These are phyloP conservation scores for Oxyura jamaicensis DNA, from an alignment of 2,113 vertebrate genomes.

Conservation along the genomic window DNA sequence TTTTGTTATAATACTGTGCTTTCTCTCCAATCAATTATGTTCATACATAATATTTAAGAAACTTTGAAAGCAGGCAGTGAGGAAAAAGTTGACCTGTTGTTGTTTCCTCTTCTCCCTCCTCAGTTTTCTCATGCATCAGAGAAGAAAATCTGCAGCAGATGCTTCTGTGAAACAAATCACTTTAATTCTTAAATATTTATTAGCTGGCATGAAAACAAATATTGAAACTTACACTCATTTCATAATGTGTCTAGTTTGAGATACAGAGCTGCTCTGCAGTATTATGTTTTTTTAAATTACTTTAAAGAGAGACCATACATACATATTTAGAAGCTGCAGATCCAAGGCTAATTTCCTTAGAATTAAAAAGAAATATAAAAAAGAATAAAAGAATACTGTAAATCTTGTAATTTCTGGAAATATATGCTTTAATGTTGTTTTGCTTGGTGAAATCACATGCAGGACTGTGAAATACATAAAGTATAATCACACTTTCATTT, in stretches of 20 bases:
- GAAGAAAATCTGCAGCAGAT: background rate
- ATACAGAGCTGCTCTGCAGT: background rate
- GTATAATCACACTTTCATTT: background rate
- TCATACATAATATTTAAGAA: background rate
- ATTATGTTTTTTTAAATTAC: background rate
- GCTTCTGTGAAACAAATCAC: background rate
- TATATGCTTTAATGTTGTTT: background rate
- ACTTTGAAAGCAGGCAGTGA: background rate
- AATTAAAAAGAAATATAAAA: background rate
- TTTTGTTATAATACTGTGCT: background rate
- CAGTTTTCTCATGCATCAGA: background rate
- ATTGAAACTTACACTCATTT: background rate
- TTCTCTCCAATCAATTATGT: background rate
- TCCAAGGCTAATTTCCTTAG: background rate
- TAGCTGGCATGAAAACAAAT: background rate
- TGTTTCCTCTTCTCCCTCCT: background rate
- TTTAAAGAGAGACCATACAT: background rate
- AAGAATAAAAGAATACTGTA: background rate
- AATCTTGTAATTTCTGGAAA: background rate
- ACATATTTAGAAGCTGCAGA: background rate
- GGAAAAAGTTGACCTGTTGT: background rate
- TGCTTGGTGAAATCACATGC: background rate
- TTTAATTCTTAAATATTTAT: background rate
- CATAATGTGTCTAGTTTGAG: background rate
- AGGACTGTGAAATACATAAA: background rate